phyloP scores from a whole-genome alignment of 1,140 invertebrate species.

The Agraylea sexmaculata region DNA sequence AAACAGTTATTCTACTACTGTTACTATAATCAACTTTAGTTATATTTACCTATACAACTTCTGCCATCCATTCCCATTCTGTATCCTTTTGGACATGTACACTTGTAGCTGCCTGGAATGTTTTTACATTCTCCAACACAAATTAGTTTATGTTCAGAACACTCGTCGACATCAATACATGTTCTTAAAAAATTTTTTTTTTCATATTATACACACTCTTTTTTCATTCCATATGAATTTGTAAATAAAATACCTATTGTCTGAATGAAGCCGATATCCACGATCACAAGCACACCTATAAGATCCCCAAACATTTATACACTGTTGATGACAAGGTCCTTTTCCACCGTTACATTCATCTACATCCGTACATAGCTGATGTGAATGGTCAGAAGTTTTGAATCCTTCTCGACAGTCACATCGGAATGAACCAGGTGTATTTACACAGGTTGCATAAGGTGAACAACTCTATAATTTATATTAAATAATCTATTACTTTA shows the following conservation, averaged over 20 bases:
- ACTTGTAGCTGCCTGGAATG: conserved; percentile 73
- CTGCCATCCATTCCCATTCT: conserved; percentile 52
- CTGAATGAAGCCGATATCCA: conserved; percentile 57
- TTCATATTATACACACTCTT: not conserved
- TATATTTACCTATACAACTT: conserved; percentile 57
- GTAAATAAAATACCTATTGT: conserved; percentile 48
- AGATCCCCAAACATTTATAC: conserved; percentile 71
- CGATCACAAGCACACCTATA: conserved; percentile 64
- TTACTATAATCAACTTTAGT: too few relatives aligned
- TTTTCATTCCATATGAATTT: conserved; percentile 1
- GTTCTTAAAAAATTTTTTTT: conserved; percentile 37
- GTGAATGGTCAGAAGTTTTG: conserved; percentile 34
- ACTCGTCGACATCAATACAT: conserved; percentile 82
- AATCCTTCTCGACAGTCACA: conserved; percentile 72
- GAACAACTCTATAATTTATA: conserved; percentile 42
- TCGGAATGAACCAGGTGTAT: conserved; percentile 68
- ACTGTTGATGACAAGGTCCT: conserved; percentile 70
- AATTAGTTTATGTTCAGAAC: conserved; percentile 56
- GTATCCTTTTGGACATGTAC: conserved; percentile 79
- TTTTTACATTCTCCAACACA: conserved; percentile 84
- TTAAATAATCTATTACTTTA: not conserved
- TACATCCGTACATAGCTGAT: conserved; percentile 46
- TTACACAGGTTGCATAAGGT: conserved; percentile 55
- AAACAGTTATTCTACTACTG: too few relatives aligned
- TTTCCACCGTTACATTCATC: conserved; percentile 49